Conservation (phyloP, 2,113 vertebrate genomes). For the Numida meleagris region DNA sequence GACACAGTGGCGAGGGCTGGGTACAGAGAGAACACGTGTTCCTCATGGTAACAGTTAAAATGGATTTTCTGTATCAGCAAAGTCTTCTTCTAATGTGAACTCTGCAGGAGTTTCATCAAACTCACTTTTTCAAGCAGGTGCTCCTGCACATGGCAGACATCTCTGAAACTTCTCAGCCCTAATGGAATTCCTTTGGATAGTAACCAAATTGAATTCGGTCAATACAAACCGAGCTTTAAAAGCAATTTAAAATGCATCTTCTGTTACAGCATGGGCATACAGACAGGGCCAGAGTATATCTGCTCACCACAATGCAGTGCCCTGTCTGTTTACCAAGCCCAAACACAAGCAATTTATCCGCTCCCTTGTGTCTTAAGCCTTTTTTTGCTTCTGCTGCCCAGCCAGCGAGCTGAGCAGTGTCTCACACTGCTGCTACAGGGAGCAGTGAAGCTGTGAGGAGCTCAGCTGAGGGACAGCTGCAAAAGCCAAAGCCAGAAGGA, state of each 20-base stretch:
- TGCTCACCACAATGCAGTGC: not conserved
- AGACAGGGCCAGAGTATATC: not conserved
- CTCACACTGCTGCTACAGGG: not conserved
- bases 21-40: not conserved
- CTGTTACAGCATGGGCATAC: not conserved
- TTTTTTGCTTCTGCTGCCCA: not conserved
- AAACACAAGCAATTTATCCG: not conserved
- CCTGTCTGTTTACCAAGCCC: too few relatives aligned
- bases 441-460: not conserved
- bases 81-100: not conserved
- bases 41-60: not conserved
- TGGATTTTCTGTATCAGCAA: not conserved
- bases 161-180: not conserved
- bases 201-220: not conserved
- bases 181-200: not conserved
- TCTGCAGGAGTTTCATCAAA: not conserved
- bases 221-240: not conserved
- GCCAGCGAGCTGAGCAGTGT: not conserved
- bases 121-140: not conserved
- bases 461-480: not conserved
- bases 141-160: not conserved
- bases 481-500: not conserved
- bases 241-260: not conserved
- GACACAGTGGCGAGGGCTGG: not conserved
- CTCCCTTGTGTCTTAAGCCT: not conserved